phyloP scores from a whole-genome alignment of 2,113 vertebrate genomes.

The Himantopus leucocephalus region DNA sequence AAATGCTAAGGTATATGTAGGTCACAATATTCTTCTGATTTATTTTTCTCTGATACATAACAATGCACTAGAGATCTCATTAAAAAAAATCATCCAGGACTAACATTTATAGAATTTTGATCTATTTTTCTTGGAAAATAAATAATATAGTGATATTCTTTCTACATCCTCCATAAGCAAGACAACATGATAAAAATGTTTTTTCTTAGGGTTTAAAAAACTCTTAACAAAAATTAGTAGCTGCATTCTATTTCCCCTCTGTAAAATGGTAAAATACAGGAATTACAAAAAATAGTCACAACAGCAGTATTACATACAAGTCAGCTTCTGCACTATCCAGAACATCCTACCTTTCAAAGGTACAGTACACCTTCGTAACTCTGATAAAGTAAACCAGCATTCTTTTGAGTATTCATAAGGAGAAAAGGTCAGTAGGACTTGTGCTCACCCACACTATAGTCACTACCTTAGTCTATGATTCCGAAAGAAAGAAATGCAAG shows the following conservation, averaged over 20 bases:
- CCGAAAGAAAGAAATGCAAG: neutral
- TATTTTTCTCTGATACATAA: slow-evolving; percentile 7
- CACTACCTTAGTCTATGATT: neutral
- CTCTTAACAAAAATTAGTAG: neutral
- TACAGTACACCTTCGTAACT: neutral
- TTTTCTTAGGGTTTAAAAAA: neutral
- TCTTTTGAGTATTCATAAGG: neutral
- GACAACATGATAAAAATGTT: neutral
- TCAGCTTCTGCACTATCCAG: neutral
- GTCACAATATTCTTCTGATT: slow-evolving; percentile 5
- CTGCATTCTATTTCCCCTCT: neutral
- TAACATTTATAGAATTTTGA: neutral
- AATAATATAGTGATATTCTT: neutral
- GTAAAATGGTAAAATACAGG: neutral
- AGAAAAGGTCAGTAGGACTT: neutral
- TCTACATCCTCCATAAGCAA: neutral
- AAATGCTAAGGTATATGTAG: slow-evolving; percentile 30
- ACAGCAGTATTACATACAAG: neutral
- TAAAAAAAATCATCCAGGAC: neutral
- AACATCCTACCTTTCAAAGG: neutral
- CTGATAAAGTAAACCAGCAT: neutral
- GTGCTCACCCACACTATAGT: neutral
- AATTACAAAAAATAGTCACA: neutral
- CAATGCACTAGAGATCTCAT: slow-evolving; percentile 17
- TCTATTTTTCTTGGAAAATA: slow-evolving; percentile 28